These are phyloP conservation scores for Pseudomyrmex flavicornis DNA, from an alignment of 1,140 invertebrate species.

Conservation along the genomic window DNA sequence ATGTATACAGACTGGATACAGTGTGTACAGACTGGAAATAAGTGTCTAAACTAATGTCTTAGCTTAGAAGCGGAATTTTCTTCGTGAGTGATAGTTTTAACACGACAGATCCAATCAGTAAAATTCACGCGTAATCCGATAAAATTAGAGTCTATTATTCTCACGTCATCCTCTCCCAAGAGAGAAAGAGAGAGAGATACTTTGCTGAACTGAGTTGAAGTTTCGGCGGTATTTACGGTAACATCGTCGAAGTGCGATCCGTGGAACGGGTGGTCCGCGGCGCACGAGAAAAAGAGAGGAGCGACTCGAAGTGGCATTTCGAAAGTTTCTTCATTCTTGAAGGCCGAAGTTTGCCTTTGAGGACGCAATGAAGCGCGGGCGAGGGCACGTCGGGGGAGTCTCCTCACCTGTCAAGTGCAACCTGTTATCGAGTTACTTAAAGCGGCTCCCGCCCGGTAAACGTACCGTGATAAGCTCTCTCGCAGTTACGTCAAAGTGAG, in stretches of 20 bases:
- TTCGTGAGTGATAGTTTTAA: background rate
- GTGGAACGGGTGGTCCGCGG: slow-evolving; percentile 2
- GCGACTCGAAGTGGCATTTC: slow-evolving; percentile 62
- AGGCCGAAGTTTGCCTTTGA: slow-evolving; percentile 64
- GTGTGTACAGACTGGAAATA: slow-evolving; percentile 3
- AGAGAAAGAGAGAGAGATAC: too few species aligned
- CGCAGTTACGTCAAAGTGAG: slow-evolving; percentile 62
- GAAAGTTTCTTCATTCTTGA: slow-evolving; percentile 74
- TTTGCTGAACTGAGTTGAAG: background rate
- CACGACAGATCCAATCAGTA: background rate
- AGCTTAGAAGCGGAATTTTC: background rate
- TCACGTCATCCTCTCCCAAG: too few species aligned
- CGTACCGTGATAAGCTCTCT: slow-evolving; percentile 56
- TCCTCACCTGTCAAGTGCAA: slow-evolving; percentile 76
- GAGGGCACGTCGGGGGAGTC: slow-evolving; percentile 46
- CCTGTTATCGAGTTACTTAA: slow-evolving; percentile 77
- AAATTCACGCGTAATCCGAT: background rate
- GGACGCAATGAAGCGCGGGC: slow-evolving; percentile 25
- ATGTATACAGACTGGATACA: slow-evolving; percentile 10
- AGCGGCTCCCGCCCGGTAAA: slow-evolving; percentile 60
- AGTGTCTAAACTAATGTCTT: too few species aligned
- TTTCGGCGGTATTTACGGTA: slow-evolving; percentile 37
- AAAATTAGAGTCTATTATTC: background rate
- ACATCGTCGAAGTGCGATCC: slow-evolving; percentile 23
- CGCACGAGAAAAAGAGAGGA: slow-evolving; percentile 57